Conservation (phyloP, 2,113 vertebrate genomes). For the Calyptomena viridis region DNA sequence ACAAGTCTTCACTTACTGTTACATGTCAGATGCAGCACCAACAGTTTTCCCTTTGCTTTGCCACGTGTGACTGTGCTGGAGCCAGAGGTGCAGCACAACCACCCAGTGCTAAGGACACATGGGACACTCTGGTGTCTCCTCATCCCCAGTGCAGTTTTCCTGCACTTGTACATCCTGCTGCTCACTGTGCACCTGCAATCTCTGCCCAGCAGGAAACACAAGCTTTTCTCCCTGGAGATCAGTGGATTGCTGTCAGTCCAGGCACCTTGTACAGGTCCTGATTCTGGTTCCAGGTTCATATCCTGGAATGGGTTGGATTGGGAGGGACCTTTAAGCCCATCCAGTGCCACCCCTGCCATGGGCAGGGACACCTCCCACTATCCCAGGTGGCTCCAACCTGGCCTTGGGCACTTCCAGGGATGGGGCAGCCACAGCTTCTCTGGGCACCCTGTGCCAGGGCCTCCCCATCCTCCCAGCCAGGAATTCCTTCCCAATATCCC, state of each 20-base stretch:
- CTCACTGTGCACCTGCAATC: background rate
- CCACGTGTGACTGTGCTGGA: background rate
- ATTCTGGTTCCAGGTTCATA: background rate
- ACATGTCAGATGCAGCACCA: background rate
- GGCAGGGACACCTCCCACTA: background rate
- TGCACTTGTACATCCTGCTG: background rate
- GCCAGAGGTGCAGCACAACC: background rate
- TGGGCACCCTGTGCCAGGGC: background rate
- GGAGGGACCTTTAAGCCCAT: background rate
- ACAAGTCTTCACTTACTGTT: background rate
- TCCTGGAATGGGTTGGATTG: background rate
- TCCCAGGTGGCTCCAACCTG: background rate
- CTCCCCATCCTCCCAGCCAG: background rate
- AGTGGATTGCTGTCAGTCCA: background rate
- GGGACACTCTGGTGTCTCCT: background rate
- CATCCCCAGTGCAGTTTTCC: background rate
- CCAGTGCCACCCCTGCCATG: background rate
- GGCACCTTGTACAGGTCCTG: background rate
- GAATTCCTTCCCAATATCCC: background rate
- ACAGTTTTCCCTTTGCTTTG: background rate
- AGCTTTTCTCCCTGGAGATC: background rate
- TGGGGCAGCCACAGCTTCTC: background rate
- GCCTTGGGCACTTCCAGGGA: background rate
- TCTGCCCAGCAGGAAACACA: background rate
- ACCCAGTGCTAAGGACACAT: accelerated